Base-by-base conservation (phyloP, 35 echinoderm and acorn worm genomes). In the Chiridota heheva region DNA sequence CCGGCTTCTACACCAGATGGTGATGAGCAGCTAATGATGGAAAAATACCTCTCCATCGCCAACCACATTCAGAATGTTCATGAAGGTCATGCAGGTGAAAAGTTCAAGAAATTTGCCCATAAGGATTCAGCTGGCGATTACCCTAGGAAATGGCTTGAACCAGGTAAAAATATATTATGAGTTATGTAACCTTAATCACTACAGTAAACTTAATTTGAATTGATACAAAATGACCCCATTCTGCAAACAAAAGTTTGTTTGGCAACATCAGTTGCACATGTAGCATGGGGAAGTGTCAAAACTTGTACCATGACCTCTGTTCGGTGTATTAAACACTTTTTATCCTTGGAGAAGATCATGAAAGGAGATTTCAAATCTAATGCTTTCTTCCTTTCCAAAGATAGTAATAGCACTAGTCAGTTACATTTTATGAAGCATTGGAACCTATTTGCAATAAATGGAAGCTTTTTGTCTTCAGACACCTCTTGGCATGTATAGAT, bases 1-100 rank as follows among this genome's bases (percentile, higher is more conserved):
- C 79, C 87, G 32, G 34, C 87, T 8, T 83, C 79, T 3, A 84
- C 87, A 51, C 67, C 78, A 38, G 69, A 75, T 82, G 66, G 76
- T 35, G 68, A 89, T 66, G 42, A 69, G 3, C 67, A 64, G 4
- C 25, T 90, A 24, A 83, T 88, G 48, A n/a, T 63, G 44, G 77
- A 75, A 7, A 88, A 88, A 31, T 88, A 31, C 29, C 32, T 45
- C 20, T 70, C 62, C 34, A 33, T 88, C 15, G 29, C n/a, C 25
- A 81, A 88, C 53, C 77, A 81, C 38, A 29, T 80, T 16, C 60
- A 59, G 8, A 46, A 46, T 46, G 39, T 53, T n/a, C 81, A 83
- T 83, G n/a, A n/a, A n/a, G n/a, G n/a, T n/a, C n/a, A n/a, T n/a
- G n/a, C n/a, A n/a, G n/a, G n/a, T n/a, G n/a, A 32, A 10, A 31